Evolutionary conservation across 2,797 vertebrate species (phyloP).

Genomic region (Capromys pilorides): DNA sequence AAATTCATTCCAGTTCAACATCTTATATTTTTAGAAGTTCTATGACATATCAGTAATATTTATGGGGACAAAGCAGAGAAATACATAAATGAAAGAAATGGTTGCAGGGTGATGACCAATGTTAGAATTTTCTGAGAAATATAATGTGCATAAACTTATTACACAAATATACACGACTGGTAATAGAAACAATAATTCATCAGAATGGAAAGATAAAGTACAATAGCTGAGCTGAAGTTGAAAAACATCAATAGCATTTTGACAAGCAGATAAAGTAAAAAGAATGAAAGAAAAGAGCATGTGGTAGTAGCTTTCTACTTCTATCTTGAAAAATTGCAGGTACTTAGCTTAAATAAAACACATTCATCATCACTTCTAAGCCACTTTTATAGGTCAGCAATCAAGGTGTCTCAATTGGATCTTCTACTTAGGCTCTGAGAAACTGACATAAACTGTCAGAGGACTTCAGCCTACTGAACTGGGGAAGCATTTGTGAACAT

Average conservation of each 20-base stretch:
- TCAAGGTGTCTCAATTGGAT: neutral
- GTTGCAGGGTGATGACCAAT: neutral
- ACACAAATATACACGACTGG: neutral
- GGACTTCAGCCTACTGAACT: accelerated
- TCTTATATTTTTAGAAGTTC: neutral
- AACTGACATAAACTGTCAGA: neutral
- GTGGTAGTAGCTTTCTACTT: neutral
- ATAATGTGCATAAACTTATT: neutral
- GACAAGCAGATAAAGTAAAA: neutral
- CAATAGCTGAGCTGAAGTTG: too few relatives aligned
- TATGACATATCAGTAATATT: neutral
- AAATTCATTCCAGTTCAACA: neutral
- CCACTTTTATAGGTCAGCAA: neutral
- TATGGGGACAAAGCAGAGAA: neutral
- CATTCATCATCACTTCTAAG: neutral
- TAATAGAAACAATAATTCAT: neutral
- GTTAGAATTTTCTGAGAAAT: neutral
- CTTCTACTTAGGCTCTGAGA: neutral
- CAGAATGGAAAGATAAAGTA: neutral
- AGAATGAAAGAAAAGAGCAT: neutral
- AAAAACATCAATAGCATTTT: neutral
- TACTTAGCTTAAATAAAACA: neutral
- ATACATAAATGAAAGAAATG: neutral
- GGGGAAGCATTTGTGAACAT: neutral
- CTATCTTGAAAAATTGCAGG: neutral